Percentiles rank a stretch among this genome's conserved stretches.
phyloP scores from a whole-genome alignment of 37 sponge, comb jelly and placozoan species.

The Sycon ciliatum region DNA sequence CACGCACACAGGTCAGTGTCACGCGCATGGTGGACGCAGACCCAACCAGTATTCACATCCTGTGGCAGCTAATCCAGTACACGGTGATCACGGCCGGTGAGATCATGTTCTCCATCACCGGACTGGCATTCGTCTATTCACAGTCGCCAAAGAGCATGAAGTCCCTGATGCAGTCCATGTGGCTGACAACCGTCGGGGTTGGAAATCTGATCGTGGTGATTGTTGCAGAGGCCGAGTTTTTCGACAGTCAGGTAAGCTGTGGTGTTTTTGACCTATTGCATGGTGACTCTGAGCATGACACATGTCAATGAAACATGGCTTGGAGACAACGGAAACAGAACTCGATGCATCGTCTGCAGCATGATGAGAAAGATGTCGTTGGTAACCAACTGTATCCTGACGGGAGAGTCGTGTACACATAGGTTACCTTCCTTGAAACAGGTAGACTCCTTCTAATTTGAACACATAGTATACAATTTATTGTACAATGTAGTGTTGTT shows the following conservation, averaged over 20 bases:
- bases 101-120: slow-evolving; percentile 94
- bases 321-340: no score
- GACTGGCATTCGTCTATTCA: slow-evolving; percentile 95
- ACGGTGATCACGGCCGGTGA: slow-evolving; percentile 91
- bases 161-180: slow-evolving; percentile 81
- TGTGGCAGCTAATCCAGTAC: slow-evolving; percentile 85
- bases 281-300: not conserved
- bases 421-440: no score
- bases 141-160: slow-evolving; percentile 98
- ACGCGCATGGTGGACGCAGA: no score
- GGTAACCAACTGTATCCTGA: no score
- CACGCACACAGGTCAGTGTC: no score
- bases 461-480: no score
- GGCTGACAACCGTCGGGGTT: slow-evolving; percentile 82
- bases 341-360: no score
- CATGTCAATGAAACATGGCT: no score
- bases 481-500: not conserved
- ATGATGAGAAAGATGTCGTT: no score
- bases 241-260: slow-evolving; percentile 56
- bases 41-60: slow-evolving; percentile 69
- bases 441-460: no score
- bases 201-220: slow-evolving; percentile 90
- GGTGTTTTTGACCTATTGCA: not conserved
- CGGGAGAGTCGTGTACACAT: no score
- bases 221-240: slow-evolving; percentile 62